Base-by-base conservation (phyloP, 2,113 vertebrate species). In the Helogale parvula region DNA sequence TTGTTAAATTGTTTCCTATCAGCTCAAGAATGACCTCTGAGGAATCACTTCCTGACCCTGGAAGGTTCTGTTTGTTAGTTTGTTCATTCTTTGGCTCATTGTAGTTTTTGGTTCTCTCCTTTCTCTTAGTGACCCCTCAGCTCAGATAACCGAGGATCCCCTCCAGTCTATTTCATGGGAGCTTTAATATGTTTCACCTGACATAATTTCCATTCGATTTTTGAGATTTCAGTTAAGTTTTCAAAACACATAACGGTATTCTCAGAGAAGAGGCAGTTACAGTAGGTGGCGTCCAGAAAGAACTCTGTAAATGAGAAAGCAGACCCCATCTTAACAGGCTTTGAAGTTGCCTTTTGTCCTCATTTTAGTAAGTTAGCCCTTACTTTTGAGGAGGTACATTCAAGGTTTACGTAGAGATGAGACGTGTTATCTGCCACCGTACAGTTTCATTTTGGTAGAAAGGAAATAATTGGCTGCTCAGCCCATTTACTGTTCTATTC, bases 121-220 rank as follows among this genome's bases (percentile, higher is more conserved):
- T 76, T 92, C 7, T n/a, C 47, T 82, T 25, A 63, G 33, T 60
- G 89, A 87, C 21, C 33, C 50, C 50, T 94, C 66, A 54, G 57
- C 35, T 13, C 27, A 83, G 54, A 69, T 80, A 92, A 86, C 45
- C 45, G 50, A 19, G 21, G 63, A 81, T 93, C 60, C 65, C 52
- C 13, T 92, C n/a, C 83, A 76, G 47, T 89, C 60, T 91, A 11
- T 72, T 81, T 89, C 13, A 13, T 65, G 76, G 50, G 57, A 74
- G 63, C 66, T 93, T 94, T 72, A 82, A 45, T 81, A 31, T 66
- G 69, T 71, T 79, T 80, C 41, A 80, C 23, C 21, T 82, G 60
- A 68, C 21, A 87, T 25, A 83, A 94, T 95, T 92, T 96, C 25
- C 47, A 88, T 94, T 72, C 92, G 35, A 79, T 79, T 96, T 94